phyloP scores from a whole-genome alignment of 2,797 vertebrate species.

The Sebastiscus albofasciatus region DNA sequence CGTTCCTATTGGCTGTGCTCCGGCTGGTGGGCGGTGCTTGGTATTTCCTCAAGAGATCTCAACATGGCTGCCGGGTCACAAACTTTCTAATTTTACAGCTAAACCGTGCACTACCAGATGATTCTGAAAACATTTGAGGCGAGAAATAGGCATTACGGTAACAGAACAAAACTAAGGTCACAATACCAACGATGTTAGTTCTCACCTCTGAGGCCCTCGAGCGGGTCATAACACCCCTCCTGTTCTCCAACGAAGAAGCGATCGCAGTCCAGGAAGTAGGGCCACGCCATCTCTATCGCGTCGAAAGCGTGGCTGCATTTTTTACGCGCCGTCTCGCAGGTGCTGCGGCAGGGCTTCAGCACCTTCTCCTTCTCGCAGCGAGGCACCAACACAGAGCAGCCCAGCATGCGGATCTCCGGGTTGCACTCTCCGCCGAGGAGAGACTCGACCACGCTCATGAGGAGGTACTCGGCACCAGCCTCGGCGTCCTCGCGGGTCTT shows the following conservation, averaged over 20 bases:
- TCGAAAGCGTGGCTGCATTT: conserved; percentile 88
- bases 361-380: conserved; percentile 82
- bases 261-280: conserved; percentile 94
- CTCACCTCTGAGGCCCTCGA: conserved; percentile 89
- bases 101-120: too few species aligned
- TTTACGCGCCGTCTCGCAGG: conserved; percentile 84
- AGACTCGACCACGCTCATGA: conserved; percentile 89
- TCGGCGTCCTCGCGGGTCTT: conserved; percentile 85
- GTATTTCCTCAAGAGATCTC: too few species aligned
- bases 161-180: background rate
- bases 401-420: conserved; percentile 90
- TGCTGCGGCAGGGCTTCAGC: conserved; percentile 86
- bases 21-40: too few species aligned
- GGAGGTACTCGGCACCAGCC: conserved; percentile 89
- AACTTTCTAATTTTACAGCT: too few species aligned
- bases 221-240: conserved; percentile 92
- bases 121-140: too few species aligned
- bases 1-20: too few species aligned
- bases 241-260: conserved; percentile 87
- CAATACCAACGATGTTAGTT: background rate
- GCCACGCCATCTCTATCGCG: conserved; percentile 95
- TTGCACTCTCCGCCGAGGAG: conserved; percentile 91
- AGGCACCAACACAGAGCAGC: conserved; percentile 91
- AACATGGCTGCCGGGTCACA: too few species aligned
- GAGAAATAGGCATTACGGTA: too few species aligned